A percentile compares a stretch with the other conserved stretches of the same genome.
Conservation (phyloP, 2,113 vertebrate genomes). For the Pterocles orientalis region DNA sequence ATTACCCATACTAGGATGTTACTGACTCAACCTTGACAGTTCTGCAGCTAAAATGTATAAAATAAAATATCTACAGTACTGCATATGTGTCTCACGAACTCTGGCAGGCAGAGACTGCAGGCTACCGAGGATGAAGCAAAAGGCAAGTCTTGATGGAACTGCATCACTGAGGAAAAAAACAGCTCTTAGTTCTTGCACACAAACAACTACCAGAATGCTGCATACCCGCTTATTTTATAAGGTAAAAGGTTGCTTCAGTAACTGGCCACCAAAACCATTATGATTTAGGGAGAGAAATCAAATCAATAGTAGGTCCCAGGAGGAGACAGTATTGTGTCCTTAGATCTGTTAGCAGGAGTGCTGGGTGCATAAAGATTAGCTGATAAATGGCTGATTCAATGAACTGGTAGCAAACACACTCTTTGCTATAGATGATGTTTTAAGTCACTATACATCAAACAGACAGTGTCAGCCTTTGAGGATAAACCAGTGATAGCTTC, state of each 20-base stretch:
- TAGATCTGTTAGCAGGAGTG: slow-evolving; percentile 68
- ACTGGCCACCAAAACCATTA: slow-evolving; percentile 63
- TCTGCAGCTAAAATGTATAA: not conserved
- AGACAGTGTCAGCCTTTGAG: slow-evolving; percentile 81
- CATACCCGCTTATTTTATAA: slow-evolving; percentile 29
- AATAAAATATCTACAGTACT: not conserved
- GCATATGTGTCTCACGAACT: not conserved
- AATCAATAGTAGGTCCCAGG: slow-evolving; percentile 75
- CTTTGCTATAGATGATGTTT: slow-evolving; percentile 79
- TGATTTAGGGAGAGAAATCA: slow-evolving; percentile 73
- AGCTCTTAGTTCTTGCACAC: not conserved
- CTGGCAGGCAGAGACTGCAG: not conserved
- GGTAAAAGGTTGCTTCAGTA: slow-evolving; percentile 44
- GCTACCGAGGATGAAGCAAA: not conserved
- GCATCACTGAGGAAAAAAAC: not conserved
- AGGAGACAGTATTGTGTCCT: slow-evolving; percentile 68
- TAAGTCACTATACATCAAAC: slow-evolving; percentile 82
- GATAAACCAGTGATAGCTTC: slow-evolving; percentile 80
- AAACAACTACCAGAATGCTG: slow-evolving; percentile 8
- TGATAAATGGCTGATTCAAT: slow-evolving; percentile 79
- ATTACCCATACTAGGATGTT: not conserved
- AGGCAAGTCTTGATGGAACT: not conserved
- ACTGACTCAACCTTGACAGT: not conserved
- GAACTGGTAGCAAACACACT: slow-evolving; percentile 76
- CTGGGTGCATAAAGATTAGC: slow-evolving; percentile 78